Evolutionary conservation across 2,113 vertebrate species (phyloP), one percentile per base, ranked within the genome.

Genomic region (Perognathus longimembris): DNA sequence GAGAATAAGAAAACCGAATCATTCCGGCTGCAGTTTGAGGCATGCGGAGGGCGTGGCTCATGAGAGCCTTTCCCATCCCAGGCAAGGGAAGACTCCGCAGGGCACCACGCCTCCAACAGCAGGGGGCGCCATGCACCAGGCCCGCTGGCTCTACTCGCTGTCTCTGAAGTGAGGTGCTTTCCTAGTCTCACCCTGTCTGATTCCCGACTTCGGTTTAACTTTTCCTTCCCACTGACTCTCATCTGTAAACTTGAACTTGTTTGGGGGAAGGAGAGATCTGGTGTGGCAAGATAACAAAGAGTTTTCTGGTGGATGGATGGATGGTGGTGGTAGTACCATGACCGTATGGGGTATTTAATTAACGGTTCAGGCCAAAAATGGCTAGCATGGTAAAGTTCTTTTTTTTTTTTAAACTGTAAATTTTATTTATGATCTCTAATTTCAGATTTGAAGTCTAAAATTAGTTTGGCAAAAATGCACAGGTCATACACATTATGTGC

Each of bases 91-190:
- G 24, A 32, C 45, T 78, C 38, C 34, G 59, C 4, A 69, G 89
- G 80, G 71, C 12, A 22, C 6, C 7, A 26, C 24, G 34, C 77
- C 59, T 84, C 87, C 32, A 88, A 32, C 94, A 94, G 96, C 28
- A 80, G 95, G 42, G 89, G 92, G 96, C 78, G 93, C 95, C 91
- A 63, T 8, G 94, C 93, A 20, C 91, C 70, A 38, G 85, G 24
- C 21, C 50, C 32, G 10, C 80, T 5, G 26, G 38, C 17, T 50
- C 32, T 61, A 5, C 12, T 24, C 12, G 54, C 38, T 30, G 24
- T 3, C 28, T 12, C 17, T 8, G 38, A 14, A 63, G 26, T 34
- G 57, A 38, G 14, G 6, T 21, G 5, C n/a, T 38, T 57, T 69
- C 59, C 24, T n/a, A 21, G 26, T 64, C n/a, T 34, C 28, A 34